Conservation (phyloP, 2,797 vertebrate genomes). For the Eulemur albifrons region DNA sequence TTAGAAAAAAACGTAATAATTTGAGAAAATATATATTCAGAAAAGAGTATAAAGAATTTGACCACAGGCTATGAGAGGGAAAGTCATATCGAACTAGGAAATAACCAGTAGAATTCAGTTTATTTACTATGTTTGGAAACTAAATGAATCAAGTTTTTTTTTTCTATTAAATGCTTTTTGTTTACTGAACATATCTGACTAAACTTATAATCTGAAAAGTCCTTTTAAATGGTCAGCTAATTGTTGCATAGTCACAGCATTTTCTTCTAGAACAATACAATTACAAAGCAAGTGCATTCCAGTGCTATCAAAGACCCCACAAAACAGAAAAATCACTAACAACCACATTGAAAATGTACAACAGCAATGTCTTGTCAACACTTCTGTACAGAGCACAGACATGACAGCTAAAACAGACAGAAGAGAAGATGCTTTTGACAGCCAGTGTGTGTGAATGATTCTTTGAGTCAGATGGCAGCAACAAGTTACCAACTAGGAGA, state of each 20-base stretch:
- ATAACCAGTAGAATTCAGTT: conserved; percentile 39
- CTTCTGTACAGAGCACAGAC: conserved; percentile 90
- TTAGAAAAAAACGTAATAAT: conserved; percentile 11
- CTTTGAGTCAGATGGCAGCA: conserved; percentile 91
- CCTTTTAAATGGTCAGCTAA: conserved; percentile 75
- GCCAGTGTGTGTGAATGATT: conserved; percentile 89
- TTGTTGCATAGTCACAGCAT: conserved; percentile 58
- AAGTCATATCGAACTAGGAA: not conserved
- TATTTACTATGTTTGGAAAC: conserved; percentile 41
- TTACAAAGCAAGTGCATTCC: conserved; percentile 83
- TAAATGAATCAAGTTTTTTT: conserved; percentile 19
- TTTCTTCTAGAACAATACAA: conserved; percentile 66
- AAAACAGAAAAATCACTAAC: conserved; percentile 86
- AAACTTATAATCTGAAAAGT: conserved; percentile 60
- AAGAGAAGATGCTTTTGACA: conserved; percentile 91
- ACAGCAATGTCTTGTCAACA: conserved; percentile 91
- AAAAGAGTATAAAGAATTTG: conserved; percentile 17
- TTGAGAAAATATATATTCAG: conserved; percentile 24
- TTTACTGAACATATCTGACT: conserved; percentile 57
- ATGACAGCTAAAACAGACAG: conserved; percentile 91
- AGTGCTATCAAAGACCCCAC: conserved; percentile 84
- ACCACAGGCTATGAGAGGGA: not conserved
- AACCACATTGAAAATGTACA: conserved; percentile 90
- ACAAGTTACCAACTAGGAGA: conserved; percentile 90
- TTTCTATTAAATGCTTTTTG: conserved; percentile 28